Evolutionary conservation across 1,140 invertebrate genomes (phyloP).

Genomic region (Thalassaphorura encarpata): DNA sequence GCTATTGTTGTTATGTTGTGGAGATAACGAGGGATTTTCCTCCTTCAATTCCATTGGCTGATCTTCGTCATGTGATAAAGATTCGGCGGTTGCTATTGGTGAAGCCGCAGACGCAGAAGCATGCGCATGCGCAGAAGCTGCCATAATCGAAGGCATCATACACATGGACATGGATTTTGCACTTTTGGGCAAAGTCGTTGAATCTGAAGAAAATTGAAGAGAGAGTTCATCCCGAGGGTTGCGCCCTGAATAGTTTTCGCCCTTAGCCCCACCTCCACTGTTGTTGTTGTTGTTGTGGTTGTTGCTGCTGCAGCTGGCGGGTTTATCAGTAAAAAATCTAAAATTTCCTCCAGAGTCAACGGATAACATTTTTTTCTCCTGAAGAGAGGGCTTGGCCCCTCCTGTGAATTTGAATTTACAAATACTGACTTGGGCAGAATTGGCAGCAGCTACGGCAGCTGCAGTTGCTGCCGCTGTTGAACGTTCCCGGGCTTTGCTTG

Average conservation of each 20-base stretch:
- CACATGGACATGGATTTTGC: constrained; percentile 31
- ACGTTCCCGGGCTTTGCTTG: not conserved
- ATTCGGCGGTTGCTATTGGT: too few relatives aligned
- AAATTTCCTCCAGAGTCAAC: constrained; percentile 77
- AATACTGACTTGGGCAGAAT: constrained; percentile 63
- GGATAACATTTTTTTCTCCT: constrained; percentile 82
- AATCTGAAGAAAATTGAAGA: not conserved
- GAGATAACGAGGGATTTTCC: too few relatives aligned
- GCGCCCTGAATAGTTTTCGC: not conserved
- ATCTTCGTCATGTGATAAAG: too few relatives aligned
- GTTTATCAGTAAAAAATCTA: constrained; percentile 64
- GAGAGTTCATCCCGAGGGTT: not conserved
- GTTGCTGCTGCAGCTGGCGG: not conserved
- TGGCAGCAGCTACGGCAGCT: constrained; percentile 43
- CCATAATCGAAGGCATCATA: constrained; percentile 16
- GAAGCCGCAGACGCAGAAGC: too few relatives aligned
- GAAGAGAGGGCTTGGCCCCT: constrained; percentile 69
- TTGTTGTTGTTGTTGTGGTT: not conserved
- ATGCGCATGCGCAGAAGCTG: not conserved
- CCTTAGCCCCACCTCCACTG: not conserved
- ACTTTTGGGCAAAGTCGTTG: constrained; percentile 18
- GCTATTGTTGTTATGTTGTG: too few relatives aligned
- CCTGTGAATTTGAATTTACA: constrained; percentile 89
- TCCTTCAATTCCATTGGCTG: too few relatives aligned
- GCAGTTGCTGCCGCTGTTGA: not conserved